Conservation (phyloP, 92 coral and sea anemone species). For the Parazoanthus darwini region DNA sequence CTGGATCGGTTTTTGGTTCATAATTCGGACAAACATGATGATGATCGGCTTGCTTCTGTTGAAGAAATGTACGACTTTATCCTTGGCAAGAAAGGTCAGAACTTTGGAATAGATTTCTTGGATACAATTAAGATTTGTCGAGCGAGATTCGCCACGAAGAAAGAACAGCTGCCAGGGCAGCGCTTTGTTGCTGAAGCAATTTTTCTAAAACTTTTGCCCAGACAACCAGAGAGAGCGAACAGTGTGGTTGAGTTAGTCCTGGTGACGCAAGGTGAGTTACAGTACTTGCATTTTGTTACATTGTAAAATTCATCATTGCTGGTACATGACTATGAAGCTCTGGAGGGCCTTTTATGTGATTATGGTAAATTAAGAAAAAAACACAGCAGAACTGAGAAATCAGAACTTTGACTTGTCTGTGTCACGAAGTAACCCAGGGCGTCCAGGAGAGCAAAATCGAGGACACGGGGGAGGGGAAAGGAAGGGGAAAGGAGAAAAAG, state of each 20-base stretch:
- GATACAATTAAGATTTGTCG: slow-evolving; percentile 18
- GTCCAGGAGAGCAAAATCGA: no score
- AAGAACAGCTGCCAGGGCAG: not conserved
- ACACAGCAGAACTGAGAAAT: no score
- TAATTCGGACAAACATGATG: not conserved
- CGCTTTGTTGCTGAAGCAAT: slow-evolving; percentile 44
- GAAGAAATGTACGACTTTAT: slow-evolving; percentile 19
- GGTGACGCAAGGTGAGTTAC: slow-evolving; percentile 47
- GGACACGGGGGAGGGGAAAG: no score
- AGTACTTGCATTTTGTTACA: no score
- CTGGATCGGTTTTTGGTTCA: slow-evolving; percentile 51
- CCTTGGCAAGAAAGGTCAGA: not conserved
- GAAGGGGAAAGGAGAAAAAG: no score
- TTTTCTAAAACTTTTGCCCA: slow-evolving; percentile 76
- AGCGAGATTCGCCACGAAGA: not conserved
- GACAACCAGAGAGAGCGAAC: slow-evolving; percentile 58
- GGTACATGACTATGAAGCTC: no score
- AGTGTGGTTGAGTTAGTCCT: slow-evolving; percentile 72
- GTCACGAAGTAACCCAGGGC: no score
- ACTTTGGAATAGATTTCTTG: not conserved
- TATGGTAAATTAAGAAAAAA: no score
- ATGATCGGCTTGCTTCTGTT: not conserved
- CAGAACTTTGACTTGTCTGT: no score
- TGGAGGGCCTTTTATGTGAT: no score
- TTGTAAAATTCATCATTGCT: no score